phyloP scores from a whole-genome alignment of 2,797 vertebrate species.

The Kryptolebias ocellatus region DNA sequence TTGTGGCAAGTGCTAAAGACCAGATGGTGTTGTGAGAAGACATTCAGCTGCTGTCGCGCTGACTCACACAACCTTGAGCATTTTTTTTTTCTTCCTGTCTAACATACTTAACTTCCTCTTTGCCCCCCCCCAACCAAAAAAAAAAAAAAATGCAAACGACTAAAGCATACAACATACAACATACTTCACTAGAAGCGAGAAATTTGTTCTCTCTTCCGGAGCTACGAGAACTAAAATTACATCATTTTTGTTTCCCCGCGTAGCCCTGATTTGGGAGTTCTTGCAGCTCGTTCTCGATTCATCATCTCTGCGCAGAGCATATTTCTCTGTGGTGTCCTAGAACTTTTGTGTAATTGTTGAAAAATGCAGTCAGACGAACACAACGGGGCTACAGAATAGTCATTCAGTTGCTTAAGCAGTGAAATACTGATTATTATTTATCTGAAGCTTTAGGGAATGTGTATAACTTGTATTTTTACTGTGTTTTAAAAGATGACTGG shows the following conservation, averaged over 20 bases:
- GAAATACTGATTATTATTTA: neutral
- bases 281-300: no score
- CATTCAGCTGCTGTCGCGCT: conserved; percentile 57
- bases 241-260: no score
- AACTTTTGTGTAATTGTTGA: no score
- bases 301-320: no score
- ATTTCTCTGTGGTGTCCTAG: no score
- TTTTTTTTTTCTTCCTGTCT: conserved; percentile 17
- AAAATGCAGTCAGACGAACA: neutral
- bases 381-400: neutral
- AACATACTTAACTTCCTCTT: conserved; percentile 35
- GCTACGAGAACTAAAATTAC: no score
- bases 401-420: neutral
- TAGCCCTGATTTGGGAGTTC: no score
- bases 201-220: no score
- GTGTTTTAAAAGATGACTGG: no score
- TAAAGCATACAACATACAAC: neutral
- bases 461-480: no score
- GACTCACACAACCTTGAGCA: conserved; percentile 54
- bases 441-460: no score
- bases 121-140: conserved; percentile 20
- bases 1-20: conserved; percentile 61
- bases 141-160: conserved; percentile 32
- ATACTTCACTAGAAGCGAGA: no score
- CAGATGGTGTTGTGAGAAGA: conserved; percentile 70